Conservation (phyloP, 2,888 invertebrate species). For the Sminthurides aquaticus region DNA sequence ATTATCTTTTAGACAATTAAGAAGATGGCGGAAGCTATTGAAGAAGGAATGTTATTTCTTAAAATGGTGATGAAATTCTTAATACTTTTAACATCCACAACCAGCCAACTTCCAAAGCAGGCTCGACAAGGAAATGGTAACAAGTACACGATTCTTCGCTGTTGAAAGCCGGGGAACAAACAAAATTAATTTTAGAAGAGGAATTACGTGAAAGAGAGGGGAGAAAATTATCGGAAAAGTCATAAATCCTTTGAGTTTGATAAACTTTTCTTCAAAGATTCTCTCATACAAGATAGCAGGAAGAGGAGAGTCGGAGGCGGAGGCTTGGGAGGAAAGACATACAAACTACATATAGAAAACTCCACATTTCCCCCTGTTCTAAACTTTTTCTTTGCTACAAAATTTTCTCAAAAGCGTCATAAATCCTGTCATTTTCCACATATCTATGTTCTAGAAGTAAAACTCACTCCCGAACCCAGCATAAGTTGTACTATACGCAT, state of each 20-base stretch:
- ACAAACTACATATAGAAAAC: too few species aligned
- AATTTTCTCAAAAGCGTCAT: slow-evolving; percentile 24
- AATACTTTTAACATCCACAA: too few species aligned
- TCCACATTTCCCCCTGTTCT: background rate
- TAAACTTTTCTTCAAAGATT: background rate
- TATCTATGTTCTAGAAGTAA: background rate
- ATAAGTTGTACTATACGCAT: too few species aligned
- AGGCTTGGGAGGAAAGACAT: background rate
- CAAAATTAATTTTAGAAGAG: background rate
- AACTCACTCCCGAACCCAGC: background rate
- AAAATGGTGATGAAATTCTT: too few species aligned
- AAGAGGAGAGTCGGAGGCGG: background rate
- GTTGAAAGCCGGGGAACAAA: background rate
- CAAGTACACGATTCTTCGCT: too few species aligned
- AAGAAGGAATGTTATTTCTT: too few species aligned
- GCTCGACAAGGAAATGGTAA: too few species aligned
- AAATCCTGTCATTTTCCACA: slow-evolving; percentile 19
- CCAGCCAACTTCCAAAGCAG: too few species aligned
- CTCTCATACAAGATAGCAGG: background rate
- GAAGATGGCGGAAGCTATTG: too few species aligned
- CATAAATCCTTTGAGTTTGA: slow-evolving; percentile 22
- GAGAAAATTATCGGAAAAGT: slow-evolving; percentile 22
- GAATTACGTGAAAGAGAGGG: background rate
- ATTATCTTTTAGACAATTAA: too few species aligned
- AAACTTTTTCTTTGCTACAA: background rate